These are phyloP conservation scores for Oxycera nigricornis DNA, from an alignment of 2,888 invertebrate species.

Conservation along the genomic window DNA sequence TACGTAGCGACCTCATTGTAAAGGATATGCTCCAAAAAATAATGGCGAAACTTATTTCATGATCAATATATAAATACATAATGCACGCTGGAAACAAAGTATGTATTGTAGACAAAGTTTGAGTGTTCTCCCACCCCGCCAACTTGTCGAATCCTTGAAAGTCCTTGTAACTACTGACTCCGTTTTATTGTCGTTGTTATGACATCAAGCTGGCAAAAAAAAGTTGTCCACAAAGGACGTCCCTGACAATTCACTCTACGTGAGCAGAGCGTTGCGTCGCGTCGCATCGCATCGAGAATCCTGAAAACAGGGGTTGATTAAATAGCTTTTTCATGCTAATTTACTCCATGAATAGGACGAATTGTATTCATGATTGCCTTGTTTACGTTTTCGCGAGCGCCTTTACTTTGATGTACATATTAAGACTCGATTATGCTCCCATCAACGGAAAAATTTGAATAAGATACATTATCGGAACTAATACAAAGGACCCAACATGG, in stretches of 20 bases:
- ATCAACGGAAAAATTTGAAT: too few species aligned
- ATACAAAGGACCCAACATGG: too few species aligned
- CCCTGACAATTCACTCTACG: not conserved
- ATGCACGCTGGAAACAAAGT: not conserved
- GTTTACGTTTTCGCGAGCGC: not conserved
- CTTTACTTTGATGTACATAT: too few species aligned
- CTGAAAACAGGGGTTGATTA: slow-evolving; percentile 5
- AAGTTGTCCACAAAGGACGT: not conserved
- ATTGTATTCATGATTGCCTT: not conserved
- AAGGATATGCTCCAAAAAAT: not conserved
- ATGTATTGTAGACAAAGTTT: too few species aligned
- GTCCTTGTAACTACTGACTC: not conserved
- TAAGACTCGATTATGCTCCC: too few species aligned
- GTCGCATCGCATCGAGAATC: not conserved
- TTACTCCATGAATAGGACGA: slow-evolving; percentile 14
- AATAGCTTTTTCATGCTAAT: slow-evolving; percentile 32
- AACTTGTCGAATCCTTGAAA: too few species aligned
- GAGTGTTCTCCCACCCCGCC: not conserved
- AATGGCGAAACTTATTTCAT: not conserved
- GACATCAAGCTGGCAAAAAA: not conserved
- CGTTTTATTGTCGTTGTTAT: slow-evolving; percentile 8
- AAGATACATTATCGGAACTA: too few species aligned
- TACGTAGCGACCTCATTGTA: not conserved
- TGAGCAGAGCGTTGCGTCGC: not conserved
- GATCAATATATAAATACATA: too few species aligned